Base-by-base conservation (phyloP, 2,113 vertebrate genomes). In the Lophius piscatorius region DNA sequence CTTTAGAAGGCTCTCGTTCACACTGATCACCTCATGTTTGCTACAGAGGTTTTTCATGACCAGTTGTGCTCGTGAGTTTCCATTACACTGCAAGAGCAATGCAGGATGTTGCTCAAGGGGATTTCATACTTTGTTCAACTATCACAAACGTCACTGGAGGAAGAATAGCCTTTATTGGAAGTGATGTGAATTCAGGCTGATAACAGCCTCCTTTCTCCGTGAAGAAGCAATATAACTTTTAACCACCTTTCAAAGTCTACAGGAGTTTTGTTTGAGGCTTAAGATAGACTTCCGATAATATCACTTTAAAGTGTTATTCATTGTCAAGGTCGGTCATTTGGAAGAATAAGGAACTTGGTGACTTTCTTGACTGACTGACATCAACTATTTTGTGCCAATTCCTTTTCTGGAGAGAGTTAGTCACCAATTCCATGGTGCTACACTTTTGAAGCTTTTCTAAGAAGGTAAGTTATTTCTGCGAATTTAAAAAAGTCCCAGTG, bases 401-500 rank as follows among this genome's bases (percentile, higher is more conserved):
- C 13, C 4, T 29, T 22, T 16, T 18, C 18, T 29, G 8, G 49
- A 29, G 5, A 13, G 44, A 31, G 5, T 58, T 9, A 26, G 36
- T 55, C 35, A 42, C 17, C n/a, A 2, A 12, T 12, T 3, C 11
- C 14, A 3, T 6, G 5, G 33, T 35, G 12, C 12, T 14, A 4
- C 33, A 14, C 13, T 13, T 44, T 14, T 34, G 11, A 28, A 0
- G 3, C 7, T 22, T 65, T 14, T 59, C 26, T 23, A 16, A 23
- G 35, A 21, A 38, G 13, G 6, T 31, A 3, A 45, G 22, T 50
- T 11, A 22, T 26, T 50, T 46, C 36, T 69, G 6, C 28, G 38
- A 49, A 42, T 29, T 22, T 49, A 35, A 33, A 62, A 59, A 24
- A 5, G 1, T 36, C 40, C 62, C 22, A 34, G 33, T n/a, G 9